Conservation (phyloP, 2,888 invertebrate species). For the Leptopilina syphax region DNA sequence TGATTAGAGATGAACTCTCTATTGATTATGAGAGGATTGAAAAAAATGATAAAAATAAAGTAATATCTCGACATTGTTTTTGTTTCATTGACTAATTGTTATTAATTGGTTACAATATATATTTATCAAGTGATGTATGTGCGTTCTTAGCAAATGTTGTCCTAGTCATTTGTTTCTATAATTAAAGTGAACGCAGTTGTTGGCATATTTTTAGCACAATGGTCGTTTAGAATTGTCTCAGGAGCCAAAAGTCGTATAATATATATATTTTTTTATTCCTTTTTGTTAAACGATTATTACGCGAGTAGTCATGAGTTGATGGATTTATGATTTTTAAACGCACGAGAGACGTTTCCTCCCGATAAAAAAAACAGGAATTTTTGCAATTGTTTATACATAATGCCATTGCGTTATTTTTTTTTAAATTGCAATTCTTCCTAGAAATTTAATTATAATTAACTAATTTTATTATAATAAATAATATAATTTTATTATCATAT, state of each 20-base stretch:
- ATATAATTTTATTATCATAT: too few species aligned
- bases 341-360: neutral
- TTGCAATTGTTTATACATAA: neutral
- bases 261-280: conserved; percentile 1
- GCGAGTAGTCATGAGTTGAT: neutral
- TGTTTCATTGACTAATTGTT: neutral
- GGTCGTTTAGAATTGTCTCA: conserved; percentile 34
- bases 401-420: too few species aligned
- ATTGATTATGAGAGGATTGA: too few species aligned
- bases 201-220: conserved; percentile 24
- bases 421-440: too few species aligned
- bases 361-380: conserved; percentile 11
- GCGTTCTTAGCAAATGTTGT: conserved; percentile 9
- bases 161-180: conserved; percentile 31
- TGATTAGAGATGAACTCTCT: too few species aligned
- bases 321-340: conserved; percentile 35
- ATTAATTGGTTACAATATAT: neutral
- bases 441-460: too few species aligned
- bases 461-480: too few species aligned
- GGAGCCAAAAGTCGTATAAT: neutral
- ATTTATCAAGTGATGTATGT: neutral
- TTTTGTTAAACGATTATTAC: neutral
- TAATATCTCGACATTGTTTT: neutral
- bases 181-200: conserved; percentile 30
- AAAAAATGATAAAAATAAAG: neutral